Evolutionary conservation across 2,113 vertebrate species (phyloP).

Genomic region (Andinoacara biseriatus): DNA sequence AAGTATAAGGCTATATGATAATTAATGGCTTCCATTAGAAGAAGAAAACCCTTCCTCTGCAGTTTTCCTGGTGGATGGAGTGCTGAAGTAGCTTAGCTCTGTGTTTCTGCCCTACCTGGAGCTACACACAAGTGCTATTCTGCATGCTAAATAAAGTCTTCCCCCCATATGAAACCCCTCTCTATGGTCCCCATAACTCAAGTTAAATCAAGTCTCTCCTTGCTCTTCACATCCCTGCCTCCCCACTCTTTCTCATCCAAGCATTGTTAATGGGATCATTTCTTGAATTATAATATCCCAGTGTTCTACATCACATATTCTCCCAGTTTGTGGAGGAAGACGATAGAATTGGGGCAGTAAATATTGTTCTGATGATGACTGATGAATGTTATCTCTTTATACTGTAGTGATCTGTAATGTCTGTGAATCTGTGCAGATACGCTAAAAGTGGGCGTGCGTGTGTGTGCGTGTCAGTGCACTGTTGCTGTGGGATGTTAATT

Average conservation of each 20-base stretch:
- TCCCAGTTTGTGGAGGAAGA: conserved; percentile 37
- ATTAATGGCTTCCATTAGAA: conserved; percentile 72
- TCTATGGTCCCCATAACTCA: conserved; percentile 43
- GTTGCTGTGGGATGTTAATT: conserved; percentile 65
- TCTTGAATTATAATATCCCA: conserved; percentile 50
- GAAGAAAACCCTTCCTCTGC: conserved; percentile 71
- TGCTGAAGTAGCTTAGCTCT: conserved; percentile 69
- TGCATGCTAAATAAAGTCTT: conserved; percentile 75
- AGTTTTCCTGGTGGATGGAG: conserved; percentile 70
- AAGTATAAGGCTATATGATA: conserved; percentile 60
- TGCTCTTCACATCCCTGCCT: conserved; percentile 24
- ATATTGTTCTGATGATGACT: conserved; percentile 36
- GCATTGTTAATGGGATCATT: conserved; percentile 45
- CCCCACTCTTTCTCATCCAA: conserved; percentile 37
- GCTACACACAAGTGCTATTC: conserved; percentile 70
- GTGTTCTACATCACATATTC: conserved; percentile 45
- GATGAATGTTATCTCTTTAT: background rate
- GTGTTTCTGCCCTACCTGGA: conserved; percentile 66
- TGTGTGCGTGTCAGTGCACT: conserved; percentile 14
- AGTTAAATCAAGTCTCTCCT: conserved; percentile 59
- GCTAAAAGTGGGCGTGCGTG: conserved; percentile 1
- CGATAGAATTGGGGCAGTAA: conserved; percentile 8
- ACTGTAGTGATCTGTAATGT: background rate
- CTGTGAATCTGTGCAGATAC: conserved; percentile 3
- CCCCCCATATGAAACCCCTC: conserved; percentile 19